Evolutionary conservation across 2,888 invertebrate genomes (phyloP).

Genomic region (Slavum lentiscoides): DNA sequence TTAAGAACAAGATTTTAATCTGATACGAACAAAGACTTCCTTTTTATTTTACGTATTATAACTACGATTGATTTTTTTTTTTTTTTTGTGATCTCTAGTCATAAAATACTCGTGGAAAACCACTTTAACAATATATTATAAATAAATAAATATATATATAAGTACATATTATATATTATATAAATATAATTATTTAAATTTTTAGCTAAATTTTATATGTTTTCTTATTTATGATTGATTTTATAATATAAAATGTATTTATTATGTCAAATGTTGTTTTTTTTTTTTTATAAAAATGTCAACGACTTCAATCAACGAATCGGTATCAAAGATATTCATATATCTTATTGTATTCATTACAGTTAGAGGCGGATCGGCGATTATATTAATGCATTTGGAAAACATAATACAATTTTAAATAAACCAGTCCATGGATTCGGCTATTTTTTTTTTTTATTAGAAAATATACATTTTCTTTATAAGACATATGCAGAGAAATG

Average conservation of each 20-base stretch:
- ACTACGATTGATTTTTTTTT: constrained; percentile 11
- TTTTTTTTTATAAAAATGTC: neutral
- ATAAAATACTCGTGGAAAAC: constrained; percentile 29
- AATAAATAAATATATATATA: neutral
- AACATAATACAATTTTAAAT: too few species aligned
- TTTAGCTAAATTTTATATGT: constrained; percentile 35
- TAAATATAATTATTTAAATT: constrained; percentile 30
- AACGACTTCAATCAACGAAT: too few species aligned
- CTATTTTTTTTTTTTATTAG: too few species aligned
- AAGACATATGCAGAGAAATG: too few species aligned
- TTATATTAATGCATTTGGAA: too few species aligned
- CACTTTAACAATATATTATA: constrained; percentile 24
- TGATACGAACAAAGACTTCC: constrained; percentile 50
- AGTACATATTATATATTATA: neutral
- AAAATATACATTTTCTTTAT: too few species aligned
- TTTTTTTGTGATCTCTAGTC: constrained; percentile 49
- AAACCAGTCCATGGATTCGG: too few species aligned
- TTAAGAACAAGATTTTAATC: constrained; percentile 43
- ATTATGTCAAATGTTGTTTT: constrained; percentile 6
- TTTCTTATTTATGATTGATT: constrained; percentile 36
- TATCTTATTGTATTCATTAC: too few species aligned
- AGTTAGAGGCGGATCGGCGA: too few species aligned
- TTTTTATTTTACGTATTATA: constrained; percentile 39
- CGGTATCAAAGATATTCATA: too few species aligned
- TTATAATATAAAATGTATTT: constrained; percentile 42